Conservation (phyloP, 2,113 vertebrate species). For the Charadrius vociferus region DNA sequence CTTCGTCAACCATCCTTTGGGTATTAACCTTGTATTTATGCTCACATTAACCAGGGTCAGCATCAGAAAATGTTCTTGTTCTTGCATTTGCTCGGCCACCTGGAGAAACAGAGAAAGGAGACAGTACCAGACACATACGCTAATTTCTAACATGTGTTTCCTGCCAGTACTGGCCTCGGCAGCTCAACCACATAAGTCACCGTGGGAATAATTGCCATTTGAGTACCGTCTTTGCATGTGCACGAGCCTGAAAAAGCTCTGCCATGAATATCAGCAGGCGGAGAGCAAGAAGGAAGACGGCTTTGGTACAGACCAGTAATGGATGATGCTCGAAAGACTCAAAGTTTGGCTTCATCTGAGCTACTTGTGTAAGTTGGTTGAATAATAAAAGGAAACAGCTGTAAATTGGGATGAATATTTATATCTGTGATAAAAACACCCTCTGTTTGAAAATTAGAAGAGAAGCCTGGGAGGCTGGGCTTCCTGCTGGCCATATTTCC, state of each 20-base stretch:
- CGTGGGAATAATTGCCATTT: not conserved
- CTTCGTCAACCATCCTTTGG: constrained; percentile 41
- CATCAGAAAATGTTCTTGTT: constrained; percentile 41
- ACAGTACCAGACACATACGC: constrained; percentile 49
- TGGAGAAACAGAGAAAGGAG: constrained; percentile 66
- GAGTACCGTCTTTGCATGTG: not conserved
- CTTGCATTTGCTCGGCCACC: constrained; percentile 51
- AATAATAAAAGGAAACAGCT: not conserved
- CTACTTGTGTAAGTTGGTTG: not conserved
- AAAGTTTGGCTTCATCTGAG: not conserved
- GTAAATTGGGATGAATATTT: not conserved
- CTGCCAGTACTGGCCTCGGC: constrained; percentile 18
- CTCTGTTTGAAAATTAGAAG: not conserved
- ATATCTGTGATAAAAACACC: not conserved
- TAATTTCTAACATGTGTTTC: constrained; percentile 69
- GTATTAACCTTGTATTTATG: constrained; percentile 55
- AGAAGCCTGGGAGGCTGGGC: not conserved
- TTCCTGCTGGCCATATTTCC: not conserved
- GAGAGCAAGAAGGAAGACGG: not conserved
- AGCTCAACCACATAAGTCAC: constrained; percentile 5
- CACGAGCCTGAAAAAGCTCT: not conserved
- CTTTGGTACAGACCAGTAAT: not conserved
- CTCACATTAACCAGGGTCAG: constrained; percentile 55
- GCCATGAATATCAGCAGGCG: not conserved
- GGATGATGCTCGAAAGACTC: not conserved